Base-by-base conservation (phyloP, 2,797 vertebrate species). In the Paedocypris micromegethes region DNA sequence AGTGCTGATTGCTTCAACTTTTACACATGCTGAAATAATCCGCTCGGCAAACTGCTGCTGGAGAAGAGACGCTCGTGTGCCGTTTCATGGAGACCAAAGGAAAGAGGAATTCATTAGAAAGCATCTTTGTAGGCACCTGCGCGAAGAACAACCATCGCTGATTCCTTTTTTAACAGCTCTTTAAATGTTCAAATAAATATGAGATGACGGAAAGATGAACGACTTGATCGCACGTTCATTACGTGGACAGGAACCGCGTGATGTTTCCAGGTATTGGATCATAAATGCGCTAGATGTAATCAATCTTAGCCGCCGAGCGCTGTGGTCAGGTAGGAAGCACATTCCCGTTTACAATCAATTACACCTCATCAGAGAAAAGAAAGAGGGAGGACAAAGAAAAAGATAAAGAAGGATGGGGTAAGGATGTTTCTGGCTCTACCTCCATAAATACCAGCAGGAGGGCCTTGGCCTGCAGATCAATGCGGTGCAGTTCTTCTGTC, bases 231-330 rank as follows among this genome's bases (percentile, higher is more conserved):
- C 4, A 44, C 3, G 5, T 43, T 0, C 2, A 2, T 86, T 80
- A 84, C 80, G 74, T 72, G 79, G 74, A 85, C 83, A 41, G 77
- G 54, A 80, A 84, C 66, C 76, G 78, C 80, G 66, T 85, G 84
- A 77, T 86, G 84, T 78, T 83, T 81, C 88, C 82, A 86, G 85
- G 91, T 89, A 93, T 91, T 90, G 91, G 91, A 94, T 94, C 90
- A 90, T 93, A 93, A 95, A 93, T 89, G 91, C 90, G 91, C 93
- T 93, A 92, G 92, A 90, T 88, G 91, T 92, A 91, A 95, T 93
- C 90, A 89, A 91, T 92, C 75, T 88, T 88, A 90, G 90, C 93
- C 90, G 91, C 88, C 87, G 90, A 89, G 89, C 86, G 85, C 86
- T 74, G 82, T 89, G 91, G 93, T 95, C 93, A 95, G 89, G 83